Conservation (phyloP, 2,888 invertebrate genomes). For the Strigamia crassipes region DNA sequence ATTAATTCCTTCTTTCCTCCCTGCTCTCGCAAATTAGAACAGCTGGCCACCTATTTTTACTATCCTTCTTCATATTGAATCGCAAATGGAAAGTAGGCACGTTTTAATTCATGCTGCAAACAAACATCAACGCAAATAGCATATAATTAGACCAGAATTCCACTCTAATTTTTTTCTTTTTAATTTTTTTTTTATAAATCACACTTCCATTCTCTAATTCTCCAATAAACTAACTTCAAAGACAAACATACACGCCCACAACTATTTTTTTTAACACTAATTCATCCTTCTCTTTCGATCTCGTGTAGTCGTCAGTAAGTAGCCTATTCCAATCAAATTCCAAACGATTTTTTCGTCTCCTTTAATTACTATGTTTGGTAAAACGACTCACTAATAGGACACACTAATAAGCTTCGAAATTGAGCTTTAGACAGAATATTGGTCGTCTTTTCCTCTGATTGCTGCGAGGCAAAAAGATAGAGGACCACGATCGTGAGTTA, state of each 20-base stretch:
- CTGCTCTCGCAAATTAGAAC: conserved; percentile 13
- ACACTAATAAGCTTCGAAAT: conserved; percentile 8
- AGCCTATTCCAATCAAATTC: conserved; percentile 36
- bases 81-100: conserved; percentile 22
- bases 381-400: conserved; percentile 17
- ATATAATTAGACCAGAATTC: conserved; percentile 28
- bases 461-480: conserved; percentile 7
- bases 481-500: background rate
- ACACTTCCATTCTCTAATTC: conserved; percentile 8
- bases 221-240: conserved; percentile 13
- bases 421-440: background rate
- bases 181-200: background rate
- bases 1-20: conserved; percentile 19
- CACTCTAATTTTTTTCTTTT: background rate
- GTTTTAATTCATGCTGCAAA: conserved; percentile 10
- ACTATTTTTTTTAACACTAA: background rate
- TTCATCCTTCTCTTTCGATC: conserved; percentile 1
- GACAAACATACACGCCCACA: background rate
- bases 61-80: conserved; percentile 28
- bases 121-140: conserved; percentile 35
- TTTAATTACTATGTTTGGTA: conserved; percentile 28
- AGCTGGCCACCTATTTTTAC: conserved; percentile 36
- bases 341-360: conserved; percentile 3
- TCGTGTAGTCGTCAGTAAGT: background rate
- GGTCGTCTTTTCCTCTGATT: background rate